Conservation (phyloP, 2,888 invertebrate genomes). For the Trachelus stipa region DNA sequence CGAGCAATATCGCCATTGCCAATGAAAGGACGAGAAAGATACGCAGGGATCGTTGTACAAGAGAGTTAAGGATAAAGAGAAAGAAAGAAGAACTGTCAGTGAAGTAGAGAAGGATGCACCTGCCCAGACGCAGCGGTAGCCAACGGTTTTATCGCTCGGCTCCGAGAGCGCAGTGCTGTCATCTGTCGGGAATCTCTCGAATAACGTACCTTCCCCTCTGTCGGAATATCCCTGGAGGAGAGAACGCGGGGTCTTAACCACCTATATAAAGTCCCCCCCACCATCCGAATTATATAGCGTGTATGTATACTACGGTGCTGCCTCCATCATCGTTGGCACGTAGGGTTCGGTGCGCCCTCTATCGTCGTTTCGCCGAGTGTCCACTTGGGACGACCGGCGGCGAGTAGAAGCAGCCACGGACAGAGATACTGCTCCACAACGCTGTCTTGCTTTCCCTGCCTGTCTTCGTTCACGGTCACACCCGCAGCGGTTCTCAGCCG, state of each 20-base stretch:
- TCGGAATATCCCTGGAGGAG: neutral
- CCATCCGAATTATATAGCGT: neutral
- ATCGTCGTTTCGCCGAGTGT: conserved; percentile 7
- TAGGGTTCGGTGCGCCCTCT: conserved; percentile 4
- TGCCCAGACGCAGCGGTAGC: no score
- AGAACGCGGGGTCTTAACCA: neutral
- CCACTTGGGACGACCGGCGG: conserved; percentile 26
- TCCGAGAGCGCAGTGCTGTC: conserved; percentile 58
- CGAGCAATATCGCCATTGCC: no score
- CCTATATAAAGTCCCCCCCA: neutral
- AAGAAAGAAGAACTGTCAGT: no score
- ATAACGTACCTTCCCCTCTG: conserved; percentile 41
- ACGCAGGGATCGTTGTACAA: conserved; percentile 1
- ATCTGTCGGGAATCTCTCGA: conserved; percentile 61
- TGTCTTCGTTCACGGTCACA: conserved; percentile 64
- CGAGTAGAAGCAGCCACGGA: conserved; percentile 40
- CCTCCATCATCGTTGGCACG: neutral
- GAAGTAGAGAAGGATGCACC: no score
- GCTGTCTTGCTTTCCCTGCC: conserved; percentile 61
- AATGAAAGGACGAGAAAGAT: conserved; percentile 10
- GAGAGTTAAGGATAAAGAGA: conserved; percentile 5
- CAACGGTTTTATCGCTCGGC: no score
- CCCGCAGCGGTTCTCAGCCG: conserved; percentile 58
- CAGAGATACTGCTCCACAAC: conserved; percentile 56
- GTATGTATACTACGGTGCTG: neutral